A percentile compares a stretch with the other conserved stretches of the same genome.
phyloP scores from a whole-genome alignment of 2,888 invertebrate genomes.

The Flabesymbios commensalis region DNA sequence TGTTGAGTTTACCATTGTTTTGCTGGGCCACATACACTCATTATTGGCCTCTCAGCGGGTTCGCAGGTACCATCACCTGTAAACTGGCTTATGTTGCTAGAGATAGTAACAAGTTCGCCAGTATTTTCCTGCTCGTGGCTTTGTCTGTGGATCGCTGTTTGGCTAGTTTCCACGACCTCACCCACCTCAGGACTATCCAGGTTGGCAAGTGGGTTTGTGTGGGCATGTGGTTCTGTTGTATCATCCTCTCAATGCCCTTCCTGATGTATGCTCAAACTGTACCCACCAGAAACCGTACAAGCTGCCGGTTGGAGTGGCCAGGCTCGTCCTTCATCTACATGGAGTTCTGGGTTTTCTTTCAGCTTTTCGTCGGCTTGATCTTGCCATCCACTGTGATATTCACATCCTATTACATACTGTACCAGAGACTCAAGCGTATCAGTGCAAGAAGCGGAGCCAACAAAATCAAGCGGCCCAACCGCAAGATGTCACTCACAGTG shows the following conservation, averaged over 20 bases:
- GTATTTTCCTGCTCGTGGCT: constrained; percentile 27
- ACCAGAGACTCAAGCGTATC: background rate
- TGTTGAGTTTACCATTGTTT: constrained; percentile 19
- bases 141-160: constrained; percentile 28
- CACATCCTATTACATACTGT: constrained; percentile 14
- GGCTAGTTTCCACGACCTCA: constrained; percentile 18
- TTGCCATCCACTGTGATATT: constrained; percentile 12
- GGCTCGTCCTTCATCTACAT: background rate
- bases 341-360: constrained; percentile 18
- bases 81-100: constrained; percentile 20
- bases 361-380: constrained; percentile 14
- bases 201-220: constrained; percentile 19
- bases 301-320: constrained; percentile 22
- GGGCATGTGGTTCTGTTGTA: constrained; percentile 14
- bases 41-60: constrained; percentile 14
- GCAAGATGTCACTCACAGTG: no score
- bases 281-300: background rate
- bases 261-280: constrained; percentile 11
- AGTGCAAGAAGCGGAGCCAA: no score
- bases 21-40: constrained; percentile 22
- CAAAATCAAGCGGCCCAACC: no score
- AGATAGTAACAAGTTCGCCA: constrained; percentile 23
- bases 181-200: constrained; percentile 1
- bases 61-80: constrained; percentile 15
- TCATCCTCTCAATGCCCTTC: constrained; percentile 13